phyloP scores from a whole-genome alignment of 1,140 invertebrate genomes.

The Drosophila tristis region DNA sequence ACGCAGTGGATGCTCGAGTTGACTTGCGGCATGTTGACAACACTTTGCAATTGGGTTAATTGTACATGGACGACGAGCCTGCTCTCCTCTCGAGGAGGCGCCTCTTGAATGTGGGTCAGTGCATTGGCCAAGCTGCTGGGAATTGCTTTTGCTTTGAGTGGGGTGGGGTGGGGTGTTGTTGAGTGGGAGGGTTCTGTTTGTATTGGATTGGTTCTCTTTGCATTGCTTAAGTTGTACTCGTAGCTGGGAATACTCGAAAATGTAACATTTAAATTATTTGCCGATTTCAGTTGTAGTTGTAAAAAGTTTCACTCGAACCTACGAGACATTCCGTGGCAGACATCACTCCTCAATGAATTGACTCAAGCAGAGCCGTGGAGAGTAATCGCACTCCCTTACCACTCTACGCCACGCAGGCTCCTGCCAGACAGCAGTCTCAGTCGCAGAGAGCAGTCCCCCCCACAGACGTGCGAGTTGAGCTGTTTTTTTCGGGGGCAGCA shows the following conservation, averaged over 20 bases:
- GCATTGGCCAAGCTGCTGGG: conserved; percentile 24
- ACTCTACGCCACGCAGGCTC: too few relatives aligned
- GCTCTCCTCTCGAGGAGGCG: neutral
- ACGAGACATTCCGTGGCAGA: neutral
- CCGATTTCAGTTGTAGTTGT: too few relatives aligned
- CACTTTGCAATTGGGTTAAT: conserved; percentile 80
- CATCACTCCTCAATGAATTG: conserved; percentile 10
- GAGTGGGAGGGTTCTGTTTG: too few relatives aligned
- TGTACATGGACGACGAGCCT: conserved; percentile 60
- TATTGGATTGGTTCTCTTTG: too few relatives aligned
- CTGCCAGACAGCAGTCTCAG: conserved; percentile 5
- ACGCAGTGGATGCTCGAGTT: conserved; percentile 63
- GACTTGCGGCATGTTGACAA: conserved; percentile 75
- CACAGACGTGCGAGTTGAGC: conserved; percentile 3
- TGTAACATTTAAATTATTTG: too few relatives aligned
- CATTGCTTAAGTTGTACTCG: too few relatives aligned
- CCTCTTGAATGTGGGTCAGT: conserved; percentile 67
- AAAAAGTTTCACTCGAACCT: too few relatives aligned
- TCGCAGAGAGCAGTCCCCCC: neutral
- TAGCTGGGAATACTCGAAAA: too few relatives aligned
- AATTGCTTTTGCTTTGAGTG: neutral
- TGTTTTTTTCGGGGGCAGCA: conserved; percentile 4
- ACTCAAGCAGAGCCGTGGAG: neutral
- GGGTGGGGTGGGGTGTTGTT: too few relatives aligned
- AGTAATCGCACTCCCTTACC: too few relatives aligned